Base-by-base conservation (phyloP, 2,797 vertebrate genomes). In the Galaxias olidus region DNA sequence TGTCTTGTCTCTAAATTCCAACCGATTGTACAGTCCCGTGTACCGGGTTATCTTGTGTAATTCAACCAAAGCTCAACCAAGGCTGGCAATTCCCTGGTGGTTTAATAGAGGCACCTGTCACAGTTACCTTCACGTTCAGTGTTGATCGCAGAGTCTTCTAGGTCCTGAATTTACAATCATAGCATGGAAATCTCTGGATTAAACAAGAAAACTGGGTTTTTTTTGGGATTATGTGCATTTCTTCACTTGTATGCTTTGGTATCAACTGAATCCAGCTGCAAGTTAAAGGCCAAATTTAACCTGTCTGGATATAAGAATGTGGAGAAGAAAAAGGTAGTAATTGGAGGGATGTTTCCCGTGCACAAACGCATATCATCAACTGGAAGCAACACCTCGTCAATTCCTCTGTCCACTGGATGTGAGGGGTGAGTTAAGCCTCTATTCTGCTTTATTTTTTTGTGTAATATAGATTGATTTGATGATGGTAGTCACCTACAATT, bases 271-370 rank as follows among this genome's bases (percentile, higher is more conserved):
- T 47, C 81, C n/a, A 91, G 82, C 0, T 95, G 93, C 75, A 86
- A 90, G 64, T 79, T 96, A 65, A 93, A 96, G 74, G 94, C 93
- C 74, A 95, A 93, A 72, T 96, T 96, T 79, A 93, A 95, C 80
- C 85, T 96, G 76, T 90, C 64, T 8, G 92, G 93, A 41, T 95
- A 93, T 76, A 93, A 93, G 76, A 68, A 93, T 14, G 85, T 92
- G 10, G 84, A 87, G 54, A 92, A 93, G 70, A 93, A 93, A 67
- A 89, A 84, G 53, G 87, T 95, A 0, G 86, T 94, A 0, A 64
- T 94, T 0, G 91, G 93, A 41, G 94, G 94, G 11, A 92, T 94
- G 91, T 96, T 95, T 76, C 91, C 93, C 0, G 87, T 95, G 43
- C 92, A 94, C 69, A 90, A 78, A 50, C 89, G 92, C 0, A 82